A percentile compares a stretch with the other conserved stretches of the same genome.
Conservation (phyloP, 2,797 vertebrate species). For the Falco rusticolus region DNA sequence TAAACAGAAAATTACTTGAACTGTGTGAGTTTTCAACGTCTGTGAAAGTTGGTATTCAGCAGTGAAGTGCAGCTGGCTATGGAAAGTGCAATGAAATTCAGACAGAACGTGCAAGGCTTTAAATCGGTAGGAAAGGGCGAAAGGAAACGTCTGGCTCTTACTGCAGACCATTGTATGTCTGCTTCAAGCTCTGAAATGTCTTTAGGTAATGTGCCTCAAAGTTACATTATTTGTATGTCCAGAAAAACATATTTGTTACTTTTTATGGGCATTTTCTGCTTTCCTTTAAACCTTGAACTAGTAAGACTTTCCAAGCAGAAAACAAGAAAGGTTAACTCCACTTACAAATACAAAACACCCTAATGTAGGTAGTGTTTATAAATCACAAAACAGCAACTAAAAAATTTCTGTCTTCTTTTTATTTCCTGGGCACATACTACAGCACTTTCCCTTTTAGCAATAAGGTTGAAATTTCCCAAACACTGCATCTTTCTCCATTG, state of each 20-base stretch:
- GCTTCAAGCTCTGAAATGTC: background rate
- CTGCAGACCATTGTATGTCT: background rate
- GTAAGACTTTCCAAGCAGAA: background rate
- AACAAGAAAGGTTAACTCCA: background rate
- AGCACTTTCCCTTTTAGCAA: background rate
- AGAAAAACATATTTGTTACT: background rate
- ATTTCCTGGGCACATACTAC: background rate
- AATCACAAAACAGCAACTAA: background rate
- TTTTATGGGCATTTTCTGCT: background rate
- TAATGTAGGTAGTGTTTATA: background rate
- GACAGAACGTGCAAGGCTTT: background rate
- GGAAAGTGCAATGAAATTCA: background rate
- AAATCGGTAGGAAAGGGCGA: background rate
- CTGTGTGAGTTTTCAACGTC: background rate
- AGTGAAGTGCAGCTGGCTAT: background rate
- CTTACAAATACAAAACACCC: background rate
- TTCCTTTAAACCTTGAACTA: background rate
- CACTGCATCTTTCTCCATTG: background rate
- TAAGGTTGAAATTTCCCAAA: background rate
- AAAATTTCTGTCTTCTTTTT: background rate
- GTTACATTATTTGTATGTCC: background rate
- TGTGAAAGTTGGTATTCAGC: background rate
- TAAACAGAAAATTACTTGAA: no score
- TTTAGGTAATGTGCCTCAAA: background rate
- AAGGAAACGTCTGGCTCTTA: background rate